phyloP scores from a whole-genome alignment of 2,888 invertebrate species.

The Microctonus aethiopoides region DNA sequence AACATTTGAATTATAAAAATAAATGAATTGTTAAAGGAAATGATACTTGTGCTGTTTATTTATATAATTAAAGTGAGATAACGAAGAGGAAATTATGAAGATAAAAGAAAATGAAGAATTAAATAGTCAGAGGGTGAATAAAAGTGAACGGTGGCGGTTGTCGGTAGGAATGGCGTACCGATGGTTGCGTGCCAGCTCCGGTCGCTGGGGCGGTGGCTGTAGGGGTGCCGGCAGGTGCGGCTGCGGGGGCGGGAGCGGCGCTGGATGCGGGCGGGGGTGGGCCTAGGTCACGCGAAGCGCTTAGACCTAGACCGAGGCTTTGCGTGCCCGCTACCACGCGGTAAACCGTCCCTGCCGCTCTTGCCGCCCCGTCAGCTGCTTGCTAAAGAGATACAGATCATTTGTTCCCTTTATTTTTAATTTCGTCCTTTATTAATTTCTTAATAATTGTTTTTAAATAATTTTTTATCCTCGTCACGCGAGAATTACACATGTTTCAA shows the following conservation, averaged over 20 bases:
- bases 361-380: constrained; percentile 83
- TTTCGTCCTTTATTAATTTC: constrained; percentile 16
- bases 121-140: background rate
- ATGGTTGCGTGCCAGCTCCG: constrained; percentile 62
- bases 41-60: too few species aligned
- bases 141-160: constrained; percentile 45
- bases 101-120: background rate
- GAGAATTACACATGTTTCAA: background rate
- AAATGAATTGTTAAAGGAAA: background rate
- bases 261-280: constrained; percentile 67
- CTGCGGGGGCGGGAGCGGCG: constrained; percentile 47
- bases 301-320: constrained; percentile 78
- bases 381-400: constrained; percentile 71
- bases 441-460: constrained; percentile 8
- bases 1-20: too few species aligned
- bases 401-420: constrained; percentile 29
- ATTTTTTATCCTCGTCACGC: constrained; percentile 1
- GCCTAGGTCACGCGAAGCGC: constrained; percentile 69
- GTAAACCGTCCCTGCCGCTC: constrained; percentile 83
- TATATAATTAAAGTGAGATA: too few species aligned
- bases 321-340: constrained; percentile 83
- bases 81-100: background rate
- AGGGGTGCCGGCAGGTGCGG: constrained; percentile 51
- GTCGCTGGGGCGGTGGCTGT: constrained; percentile 54
- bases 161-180: constrained; percentile 66